These are phyloP conservation scores for Zaprionus tsacasi DNA, from an alignment of 1,140 invertebrate genomes.

Conservation along the genomic window DNA sequence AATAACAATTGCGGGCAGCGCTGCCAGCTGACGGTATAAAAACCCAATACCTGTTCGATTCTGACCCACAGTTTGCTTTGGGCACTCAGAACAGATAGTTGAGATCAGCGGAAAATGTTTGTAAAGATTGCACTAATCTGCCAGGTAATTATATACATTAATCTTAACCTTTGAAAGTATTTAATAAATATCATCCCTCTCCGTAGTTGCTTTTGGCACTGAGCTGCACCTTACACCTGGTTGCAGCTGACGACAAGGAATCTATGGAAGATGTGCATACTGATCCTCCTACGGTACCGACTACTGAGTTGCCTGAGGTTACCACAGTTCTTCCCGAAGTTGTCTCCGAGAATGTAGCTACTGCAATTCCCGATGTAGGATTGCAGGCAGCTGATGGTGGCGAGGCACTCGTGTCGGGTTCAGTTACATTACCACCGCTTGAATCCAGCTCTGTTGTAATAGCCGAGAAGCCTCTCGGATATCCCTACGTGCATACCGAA, in stretches of 20 bases:
- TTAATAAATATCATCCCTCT: no score
- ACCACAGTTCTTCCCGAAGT: conserved; percentile 39
- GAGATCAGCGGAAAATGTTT: conserved; percentile 41
- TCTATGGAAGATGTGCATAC: conserved; percentile 39
- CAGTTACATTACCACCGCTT: conserved; percentile 8
- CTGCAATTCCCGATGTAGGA: conserved; percentile 27
- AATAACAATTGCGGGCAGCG: conserved; percentile 26
- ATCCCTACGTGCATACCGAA: conserved; percentile 3
- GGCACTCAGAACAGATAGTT: conserved; percentile 18
- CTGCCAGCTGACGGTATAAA: conserved; percentile 47
- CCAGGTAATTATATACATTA: conserved; percentile 29
- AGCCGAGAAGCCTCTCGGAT: conserved; percentile 12
- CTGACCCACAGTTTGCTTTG: conserved; percentile 37
- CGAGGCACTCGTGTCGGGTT: conserved; percentile 2
- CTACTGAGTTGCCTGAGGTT: conserved; percentile 26
- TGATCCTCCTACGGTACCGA: not conserved
- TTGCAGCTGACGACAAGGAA: conserved; percentile 39
- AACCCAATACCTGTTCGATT: conserved; percentile 30
- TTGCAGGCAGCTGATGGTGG: conserved; percentile 40
- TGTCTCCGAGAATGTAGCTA: conserved; percentile 12
- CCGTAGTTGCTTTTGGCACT: conserved; percentile 48
- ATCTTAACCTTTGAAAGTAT: not conserved
- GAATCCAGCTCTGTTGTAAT: conserved; percentile 40
- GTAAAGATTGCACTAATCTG: conserved; percentile 58
- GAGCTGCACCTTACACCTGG: conserved; percentile 1